Conservation (phyloP, 1,140 invertebrate species). For the Zelostemma sp. region DNA sequence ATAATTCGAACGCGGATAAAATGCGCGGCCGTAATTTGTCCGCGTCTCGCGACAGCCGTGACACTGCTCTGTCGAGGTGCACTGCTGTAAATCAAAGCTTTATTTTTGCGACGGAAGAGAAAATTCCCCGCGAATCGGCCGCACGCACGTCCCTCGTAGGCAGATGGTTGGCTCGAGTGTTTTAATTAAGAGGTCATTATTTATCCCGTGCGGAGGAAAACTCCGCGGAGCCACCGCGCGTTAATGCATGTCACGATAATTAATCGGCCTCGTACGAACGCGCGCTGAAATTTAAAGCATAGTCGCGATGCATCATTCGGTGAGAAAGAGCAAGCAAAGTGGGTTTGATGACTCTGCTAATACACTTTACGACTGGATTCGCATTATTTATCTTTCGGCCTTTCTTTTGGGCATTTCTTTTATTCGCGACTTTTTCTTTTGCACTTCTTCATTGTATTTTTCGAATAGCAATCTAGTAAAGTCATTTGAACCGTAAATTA, state of each 20-base stretch:
- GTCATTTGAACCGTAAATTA: too few species aligned
- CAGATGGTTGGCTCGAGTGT: constrained; percentile 47
- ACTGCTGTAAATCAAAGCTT: constrained; percentile 52
- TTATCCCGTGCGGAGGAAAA: constrained; percentile 31
- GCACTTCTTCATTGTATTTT: too few species aligned
- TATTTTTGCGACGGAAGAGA: constrained; percentile 44
- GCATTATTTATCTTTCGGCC: too few species aligned
- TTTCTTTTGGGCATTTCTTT: too few species aligned
- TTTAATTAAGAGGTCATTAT: constrained; percentile 57
- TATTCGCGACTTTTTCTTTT: too few species aligned
- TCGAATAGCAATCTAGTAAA: too few species aligned
- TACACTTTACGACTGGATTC: not conserved
- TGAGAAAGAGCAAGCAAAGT: not conserved
- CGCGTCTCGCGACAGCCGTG: constrained; percentile 37
- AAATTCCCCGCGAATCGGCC: constrained; percentile 5
- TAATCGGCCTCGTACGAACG: constrained; percentile 4
- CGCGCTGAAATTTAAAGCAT: constrained; percentile 3
- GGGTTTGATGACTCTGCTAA: constrained; percentile 2
- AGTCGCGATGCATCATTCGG: constrained; percentile 4
- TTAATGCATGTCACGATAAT: constrained; percentile 10
- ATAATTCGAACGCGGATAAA: constrained; percentile 52
- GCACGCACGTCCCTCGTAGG: constrained; percentile 12
- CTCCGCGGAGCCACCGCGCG: constrained; percentile 6
- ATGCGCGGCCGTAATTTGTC: constrained; percentile 50
- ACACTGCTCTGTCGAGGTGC: constrained; percentile 10